A percentile compares a stretch with the other conserved stretches of the same genome.
Conservation (phyloP, 2,888 invertebrate genomes). For the Dynastes grantii region DNA sequence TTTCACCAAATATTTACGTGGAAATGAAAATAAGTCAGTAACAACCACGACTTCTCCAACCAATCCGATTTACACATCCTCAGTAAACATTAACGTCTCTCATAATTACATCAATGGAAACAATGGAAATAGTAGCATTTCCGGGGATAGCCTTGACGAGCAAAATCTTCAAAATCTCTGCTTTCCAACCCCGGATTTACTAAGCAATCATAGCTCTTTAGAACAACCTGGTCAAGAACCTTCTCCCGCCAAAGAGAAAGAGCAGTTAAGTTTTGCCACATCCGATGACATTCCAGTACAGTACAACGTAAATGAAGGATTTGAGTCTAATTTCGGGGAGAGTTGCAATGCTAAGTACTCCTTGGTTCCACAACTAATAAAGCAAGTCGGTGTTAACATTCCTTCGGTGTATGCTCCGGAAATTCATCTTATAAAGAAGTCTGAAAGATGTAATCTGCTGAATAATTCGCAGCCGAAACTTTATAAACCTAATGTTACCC, state of each 20-base stretch:
- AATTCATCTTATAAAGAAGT: slow-evolving; percentile 55
- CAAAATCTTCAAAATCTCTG: slow-evolving; percentile 61
- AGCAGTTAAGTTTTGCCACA: slow-evolving; percentile 38
- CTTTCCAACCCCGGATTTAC: slow-evolving; percentile 74
- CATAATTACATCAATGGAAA: slow-evolving; percentile 71
- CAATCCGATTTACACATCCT: slow-evolving; percentile 70
- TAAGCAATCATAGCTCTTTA: slow-evolving; percentile 74
- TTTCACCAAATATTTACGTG: slow-evolving; percentile 68
- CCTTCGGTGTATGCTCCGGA: slow-evolving; percentile 62
- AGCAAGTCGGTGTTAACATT: slow-evolving; percentile 55
- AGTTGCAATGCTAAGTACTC: slow-evolving; percentile 54
- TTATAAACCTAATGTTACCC: slow-evolving; percentile 39
- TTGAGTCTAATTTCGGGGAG: slow-evolving; percentile 37
- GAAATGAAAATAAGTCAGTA: slow-evolving; percentile 40
- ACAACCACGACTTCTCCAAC: slow-evolving; percentile 54
- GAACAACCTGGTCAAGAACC: slow-evolving; percentile 63
- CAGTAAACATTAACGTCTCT: slow-evolving; percentile 77
- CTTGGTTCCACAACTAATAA: slow-evolving; percentile 48
- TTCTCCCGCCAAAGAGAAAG: slow-evolving; percentile 30
- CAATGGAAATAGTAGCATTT: slow-evolving; percentile 63
- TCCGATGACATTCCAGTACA: slow-evolving; percentile 45
- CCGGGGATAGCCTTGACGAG: slow-evolving; percentile 72
- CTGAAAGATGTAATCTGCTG: slow-evolving; percentile 58
- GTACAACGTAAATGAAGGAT: slow-evolving; percentile 35
- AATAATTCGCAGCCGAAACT: slow-evolving; percentile 51